phyloP scores from a whole-genome alignment of 2,797 vertebrate species.

The Diceros bicornis region DNA sequence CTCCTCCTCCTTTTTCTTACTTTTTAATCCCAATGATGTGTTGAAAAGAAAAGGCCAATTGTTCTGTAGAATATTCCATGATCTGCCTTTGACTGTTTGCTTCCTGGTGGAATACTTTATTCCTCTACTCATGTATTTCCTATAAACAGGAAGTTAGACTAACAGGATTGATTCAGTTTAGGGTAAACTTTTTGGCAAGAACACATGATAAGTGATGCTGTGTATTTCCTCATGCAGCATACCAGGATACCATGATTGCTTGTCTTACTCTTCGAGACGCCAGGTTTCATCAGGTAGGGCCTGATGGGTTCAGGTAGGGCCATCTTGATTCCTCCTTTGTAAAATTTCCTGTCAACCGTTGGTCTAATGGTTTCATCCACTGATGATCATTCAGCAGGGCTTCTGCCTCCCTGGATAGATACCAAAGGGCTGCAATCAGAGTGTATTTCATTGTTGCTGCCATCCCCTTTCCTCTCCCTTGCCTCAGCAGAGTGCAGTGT shows the following conservation, averaged over 20 bases:
- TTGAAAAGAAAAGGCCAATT: neutral
- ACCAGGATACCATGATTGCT: neutral
- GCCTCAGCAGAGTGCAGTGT: neutral
- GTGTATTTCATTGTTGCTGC: neutral
- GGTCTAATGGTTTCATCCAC: neutral
- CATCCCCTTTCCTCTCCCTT: neutral
- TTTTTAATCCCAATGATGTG: neutral
- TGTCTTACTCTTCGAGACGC: neutral
- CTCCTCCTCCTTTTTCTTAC: neutral
- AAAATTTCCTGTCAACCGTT: neutral
- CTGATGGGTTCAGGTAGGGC: neutral
- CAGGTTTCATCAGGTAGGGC: neutral
- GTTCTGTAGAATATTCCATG: neutral
- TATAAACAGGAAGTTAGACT: neutral
- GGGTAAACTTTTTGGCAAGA: neutral
- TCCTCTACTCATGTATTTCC: neutral
- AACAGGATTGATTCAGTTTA: neutral
- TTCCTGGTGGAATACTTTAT: neutral
- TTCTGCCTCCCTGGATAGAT: neutral
- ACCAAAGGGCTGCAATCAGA: neutral
- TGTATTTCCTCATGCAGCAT: neutral
- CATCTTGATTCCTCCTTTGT: neutral
- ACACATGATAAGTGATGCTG: neutral
- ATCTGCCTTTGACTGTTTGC: neutral
- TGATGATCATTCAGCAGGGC: neutral